These are phyloP conservation scores for Phoenicopterus ruber DNA, from an alignment of 2,113 vertebrate species.

Conservation along the genomic window DNA sequence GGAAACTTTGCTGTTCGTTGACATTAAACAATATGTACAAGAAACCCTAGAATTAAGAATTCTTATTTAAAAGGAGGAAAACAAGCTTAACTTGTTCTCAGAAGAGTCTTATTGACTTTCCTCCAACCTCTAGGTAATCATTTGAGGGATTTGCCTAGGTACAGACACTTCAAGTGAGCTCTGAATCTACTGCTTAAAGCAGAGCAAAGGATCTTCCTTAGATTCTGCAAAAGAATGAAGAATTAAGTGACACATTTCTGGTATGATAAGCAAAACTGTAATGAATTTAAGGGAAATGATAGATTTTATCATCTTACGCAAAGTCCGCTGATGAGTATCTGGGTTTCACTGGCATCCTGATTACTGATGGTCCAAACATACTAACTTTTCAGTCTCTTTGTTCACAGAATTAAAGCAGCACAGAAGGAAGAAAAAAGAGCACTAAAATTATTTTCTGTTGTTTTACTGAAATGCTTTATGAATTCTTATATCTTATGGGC, in stretches of 20 bases:
- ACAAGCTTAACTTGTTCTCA: neutral
- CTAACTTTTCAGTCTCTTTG: neutral
- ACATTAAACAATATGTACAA: neutral
- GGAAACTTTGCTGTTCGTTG: neutral
- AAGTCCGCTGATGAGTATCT: neutral
- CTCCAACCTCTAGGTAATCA: neutral
- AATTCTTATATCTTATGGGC: neutral
- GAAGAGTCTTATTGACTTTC: neutral
- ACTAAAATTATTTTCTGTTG: neutral
- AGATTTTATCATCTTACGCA: neutral
- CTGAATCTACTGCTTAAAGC: neutral
- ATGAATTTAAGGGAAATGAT: neutral
- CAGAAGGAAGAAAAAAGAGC: conserved; percentile 7
- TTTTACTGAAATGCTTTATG: neutral
- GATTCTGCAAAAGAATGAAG: neutral
- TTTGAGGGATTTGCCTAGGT: neutral
- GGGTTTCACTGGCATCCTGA: neutral
- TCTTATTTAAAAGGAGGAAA: neutral
- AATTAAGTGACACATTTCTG: neutral
- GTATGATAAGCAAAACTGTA: neutral
- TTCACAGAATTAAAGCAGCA: neutral
- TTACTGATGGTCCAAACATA: neutral
- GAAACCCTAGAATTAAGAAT: neutral
- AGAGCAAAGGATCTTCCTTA: neutral
- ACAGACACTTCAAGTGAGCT: neutral